Evolutionary conservation across 2,113 vertebrate genomes (phyloP).

Genomic region (Vulpes vulpes): DNA sequence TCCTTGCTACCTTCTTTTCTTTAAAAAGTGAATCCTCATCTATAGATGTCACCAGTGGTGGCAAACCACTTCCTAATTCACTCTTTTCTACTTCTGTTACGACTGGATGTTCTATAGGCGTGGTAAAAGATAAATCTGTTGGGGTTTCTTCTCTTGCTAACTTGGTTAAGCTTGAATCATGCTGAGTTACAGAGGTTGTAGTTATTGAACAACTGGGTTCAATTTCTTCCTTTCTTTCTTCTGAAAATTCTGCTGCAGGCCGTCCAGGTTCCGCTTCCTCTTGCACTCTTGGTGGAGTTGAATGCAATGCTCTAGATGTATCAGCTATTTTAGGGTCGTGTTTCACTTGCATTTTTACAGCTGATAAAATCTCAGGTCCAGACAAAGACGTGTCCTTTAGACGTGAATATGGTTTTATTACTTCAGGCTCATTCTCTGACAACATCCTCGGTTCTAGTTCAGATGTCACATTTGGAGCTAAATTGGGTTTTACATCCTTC

Average conservation of each 20-base stretch:
- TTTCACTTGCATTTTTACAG: slow-evolving; percentile 42
- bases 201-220: background rate
- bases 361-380: slow-evolving; percentile 47
- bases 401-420: slow-evolving; percentile 33
- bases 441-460: slow-evolving; percentile 55
- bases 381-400: slow-evolving; percentile 62
- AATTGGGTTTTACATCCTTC: slow-evolving; percentile 59
- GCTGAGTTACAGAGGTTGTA: slow-evolving; percentile 7
- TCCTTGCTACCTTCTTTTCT: background rate
- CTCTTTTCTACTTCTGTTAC: slow-evolving; percentile 33
- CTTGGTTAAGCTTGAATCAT: slow-evolving; percentile 48
- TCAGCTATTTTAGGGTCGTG: slow-evolving; percentile 9
- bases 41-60: background rate
- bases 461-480: slow-evolving; percentile 71
- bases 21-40: background rate
- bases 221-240: slow-evolving; percentile 56
- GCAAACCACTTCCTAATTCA: background rate
- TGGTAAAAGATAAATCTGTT: slow-evolving; percentile 7
- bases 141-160: slow-evolving; percentile 57
- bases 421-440: slow-evolving; percentile 60
- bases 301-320: background rate
- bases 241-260: background rate
- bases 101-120: background rate
- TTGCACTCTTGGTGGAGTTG: background rate
- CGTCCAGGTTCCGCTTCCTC: background rate